Base-by-base conservation (phyloP, 2,888 invertebrate genomes). In the Dione juno region DNA sequence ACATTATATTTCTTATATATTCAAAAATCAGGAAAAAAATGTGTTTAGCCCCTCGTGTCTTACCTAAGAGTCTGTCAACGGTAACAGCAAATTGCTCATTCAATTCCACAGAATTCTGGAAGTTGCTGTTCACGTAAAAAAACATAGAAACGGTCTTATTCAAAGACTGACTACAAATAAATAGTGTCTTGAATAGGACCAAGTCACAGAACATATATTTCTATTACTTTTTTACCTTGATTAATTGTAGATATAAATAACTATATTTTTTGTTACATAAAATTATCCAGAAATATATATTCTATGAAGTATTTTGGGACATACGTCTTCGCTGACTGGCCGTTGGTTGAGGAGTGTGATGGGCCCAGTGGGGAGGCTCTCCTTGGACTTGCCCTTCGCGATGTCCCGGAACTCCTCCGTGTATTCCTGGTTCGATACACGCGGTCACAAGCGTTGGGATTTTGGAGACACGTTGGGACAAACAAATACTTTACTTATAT, bases 381-480 rank as follows among this genome's bases (percentile, higher is more conserved):
- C 98, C 95, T 97, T 98, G 82, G 97, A 97, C 94, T 97, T 98
- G 87, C 97, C 97, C 94, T 98, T 98, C 88, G 97, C 97, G 94
- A 98, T 98, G 94, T 98, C 98, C 86, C 98, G 96, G 94, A 98
- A 98, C 94, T 98, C 98, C 94, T 98, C 98, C 81, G 97, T 97
- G 94, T 98, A 98, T 94, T 98, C 98, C 98, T 98, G 95, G 80
- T 81, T 81, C 83, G 84, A 83, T 91, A 93, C 84, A 86, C 82
- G 82, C 82, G 80, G 86, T 86, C 85, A 88, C 89, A 88, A 92
- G 93, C 89, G 88, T 91, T 63, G 65, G 70, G 73, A 70, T 76
- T 75, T 70, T 37, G 66, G 66, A 85, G 84, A 85, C 75, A 80
- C 81, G 84, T 82, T 82, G 83, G 85, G 88, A 88, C 78, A 73